Base-by-base conservation (phyloP, 64 coral and sea anemone genomes). In the Stichodactyla mertensii region DNA sequence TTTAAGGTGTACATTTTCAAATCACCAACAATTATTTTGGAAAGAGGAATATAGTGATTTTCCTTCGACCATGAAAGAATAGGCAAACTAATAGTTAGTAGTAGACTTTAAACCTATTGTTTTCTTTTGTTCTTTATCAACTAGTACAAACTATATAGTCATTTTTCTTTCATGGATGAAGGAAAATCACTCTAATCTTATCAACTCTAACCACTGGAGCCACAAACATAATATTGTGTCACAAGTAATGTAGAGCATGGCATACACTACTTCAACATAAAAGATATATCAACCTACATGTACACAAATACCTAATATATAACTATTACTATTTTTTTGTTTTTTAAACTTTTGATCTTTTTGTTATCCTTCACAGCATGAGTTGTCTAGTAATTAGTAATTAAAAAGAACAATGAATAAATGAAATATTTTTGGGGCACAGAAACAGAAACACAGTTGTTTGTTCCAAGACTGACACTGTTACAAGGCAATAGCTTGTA, bases 401-500 rank as follows among this genome's bases (percentile, higher is more conserved):
- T 9, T 61, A 10, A 54, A 5, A 85, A 19, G 23, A 45, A 82
- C 31, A 59, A n/a, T 52, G 54, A 23, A 51, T 57, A 55, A 26
- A 45, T 54, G 14, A 81, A 85, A 61, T 85, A 85, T 85, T 85
- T 85, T 85, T 85, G 16, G 78, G 53, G 53, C 54, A 61, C 54
- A 58, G 83, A 55, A 55, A 85, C 83, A 85, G 57, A 85, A 85
- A 61, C 20, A 85, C 55, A 57, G 60, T 58, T 55, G 55, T 88
- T 78, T 92, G 86, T 92, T 92, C 86, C 62, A 92, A 84, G 86
- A 92, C 91, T 88, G 86, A 10, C 91, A 92, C 80, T 92, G 45
- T 85, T 85, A 92, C 86, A 92, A 88, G 64, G 81, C 91, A 78
- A 92, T 84, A 22, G 91, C 91, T 92, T 92, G 86, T 74, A 92